Conservation (phyloP, 2,113 vertebrate species). For the Pitta sordida region DNA sequence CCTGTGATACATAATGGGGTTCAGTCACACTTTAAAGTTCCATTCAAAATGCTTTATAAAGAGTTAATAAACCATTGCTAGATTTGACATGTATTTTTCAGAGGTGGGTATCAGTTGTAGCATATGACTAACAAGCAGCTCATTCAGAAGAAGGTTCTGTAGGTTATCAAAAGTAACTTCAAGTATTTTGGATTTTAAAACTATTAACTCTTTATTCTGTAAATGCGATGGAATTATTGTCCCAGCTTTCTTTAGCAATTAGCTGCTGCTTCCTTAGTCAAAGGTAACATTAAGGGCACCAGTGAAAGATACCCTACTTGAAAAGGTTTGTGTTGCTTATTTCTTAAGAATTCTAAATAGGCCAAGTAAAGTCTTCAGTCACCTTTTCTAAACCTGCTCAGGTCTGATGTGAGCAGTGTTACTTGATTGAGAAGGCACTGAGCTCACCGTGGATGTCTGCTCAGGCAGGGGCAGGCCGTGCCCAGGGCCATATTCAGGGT, state of each 20-base stretch:
- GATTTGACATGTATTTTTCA: neutral
- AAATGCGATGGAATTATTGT: neutral
- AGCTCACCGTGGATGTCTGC: fast-evolving
- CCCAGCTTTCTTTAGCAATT: neutral
- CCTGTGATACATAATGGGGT: neutral
- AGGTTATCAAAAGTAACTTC: neutral
- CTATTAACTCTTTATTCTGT: neutral
- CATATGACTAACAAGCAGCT: neutral
- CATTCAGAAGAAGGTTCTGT: neutral
- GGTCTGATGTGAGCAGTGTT: neutral
- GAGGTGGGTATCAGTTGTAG: neutral
- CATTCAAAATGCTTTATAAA: neutral
- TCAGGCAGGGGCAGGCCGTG: neutral
- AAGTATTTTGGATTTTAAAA: neutral
- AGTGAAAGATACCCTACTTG: neutral
- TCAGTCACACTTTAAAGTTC: constrained; percentile 37
- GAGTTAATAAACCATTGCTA: neutral
- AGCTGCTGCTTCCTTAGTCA: neutral
- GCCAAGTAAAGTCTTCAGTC: neutral
- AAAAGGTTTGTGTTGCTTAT: neutral
- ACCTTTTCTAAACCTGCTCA: neutral
- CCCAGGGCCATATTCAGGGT: neutral
- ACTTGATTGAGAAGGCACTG: neutral
- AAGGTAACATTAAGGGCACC: neutral
- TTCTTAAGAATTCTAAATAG: neutral